phyloP scores from a whole-genome alignment of 2,888 invertebrate species.

The Lucinisca nassula region DNA sequence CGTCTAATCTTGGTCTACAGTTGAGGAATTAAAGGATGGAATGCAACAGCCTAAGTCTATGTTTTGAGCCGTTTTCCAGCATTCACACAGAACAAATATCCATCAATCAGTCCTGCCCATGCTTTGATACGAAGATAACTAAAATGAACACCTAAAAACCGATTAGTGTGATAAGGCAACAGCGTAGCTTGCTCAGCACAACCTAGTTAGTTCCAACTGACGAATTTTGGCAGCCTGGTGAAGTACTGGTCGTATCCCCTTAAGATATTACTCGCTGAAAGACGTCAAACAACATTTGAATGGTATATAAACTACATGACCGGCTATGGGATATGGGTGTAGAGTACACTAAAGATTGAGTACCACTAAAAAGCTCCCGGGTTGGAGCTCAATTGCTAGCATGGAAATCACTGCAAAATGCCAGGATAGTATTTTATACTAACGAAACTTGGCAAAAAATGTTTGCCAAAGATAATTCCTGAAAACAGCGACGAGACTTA shows the following conservation, averaged over 20 bases:
- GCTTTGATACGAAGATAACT: constrained; percentile 98
- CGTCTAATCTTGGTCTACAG: no score
- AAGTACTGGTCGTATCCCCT: constrained; percentile 78
- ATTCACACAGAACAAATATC: no score
- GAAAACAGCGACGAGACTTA: constrained; percentile 99
- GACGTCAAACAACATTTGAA: constrained; percentile 84
- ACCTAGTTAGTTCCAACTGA: constrained; percentile 98
- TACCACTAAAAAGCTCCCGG: constrained; percentile 79
- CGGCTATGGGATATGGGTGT: constrained; percentile 76
- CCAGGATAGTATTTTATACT: constrained; percentile 78
- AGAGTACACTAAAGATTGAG: constrained; percentile 79
- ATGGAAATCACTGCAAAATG: constrained; percentile 80
- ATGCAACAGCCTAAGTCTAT: no score
- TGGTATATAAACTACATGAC: constrained; percentile 79
- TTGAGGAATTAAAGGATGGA: no score
- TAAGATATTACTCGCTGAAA: constrained; percentile 84
- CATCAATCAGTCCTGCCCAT: no score
- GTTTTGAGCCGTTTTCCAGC: no score
- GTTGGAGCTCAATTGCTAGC: constrained; percentile 84
- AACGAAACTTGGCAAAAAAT: constrained; percentile 79
- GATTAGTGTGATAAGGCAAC: constrained; percentile 94
- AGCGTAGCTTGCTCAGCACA: constrained; percentile 97
- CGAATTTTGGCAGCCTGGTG: constrained; percentile 94
- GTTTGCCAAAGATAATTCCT: constrained; percentile 86
- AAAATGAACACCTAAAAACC: constrained; percentile 95